phyloP scores from a whole-genome alignment of 2,888 invertebrate species.

The Blomia tropicalis region DNA sequence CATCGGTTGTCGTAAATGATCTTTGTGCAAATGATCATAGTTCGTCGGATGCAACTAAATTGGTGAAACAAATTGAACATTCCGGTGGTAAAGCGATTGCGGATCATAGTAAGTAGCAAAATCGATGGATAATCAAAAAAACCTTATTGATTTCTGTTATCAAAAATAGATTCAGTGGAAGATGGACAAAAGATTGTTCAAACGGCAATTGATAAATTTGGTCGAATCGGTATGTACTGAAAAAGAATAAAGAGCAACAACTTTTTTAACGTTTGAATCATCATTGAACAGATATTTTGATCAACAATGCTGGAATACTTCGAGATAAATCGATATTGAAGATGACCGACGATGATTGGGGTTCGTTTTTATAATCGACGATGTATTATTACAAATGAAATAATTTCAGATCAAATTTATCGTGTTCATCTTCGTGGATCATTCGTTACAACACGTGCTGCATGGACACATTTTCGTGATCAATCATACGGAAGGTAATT shows the following conservation, averaged over 20 bases:
- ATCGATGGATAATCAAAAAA: background rate
- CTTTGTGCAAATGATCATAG: slow-evolving; percentile 72
- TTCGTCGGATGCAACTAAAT: slow-evolving; percentile 65
- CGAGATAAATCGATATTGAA: slow-evolving; percentile 79
- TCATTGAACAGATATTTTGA: slow-evolving; percentile 54
- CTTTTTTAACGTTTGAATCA: background rate
- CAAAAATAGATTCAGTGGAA: slow-evolving; percentile 63
- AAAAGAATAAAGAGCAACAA: background rate
- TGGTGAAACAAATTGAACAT: slow-evolving; percentile 68
- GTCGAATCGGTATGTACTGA: slow-evolving; percentile 44
- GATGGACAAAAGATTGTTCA: slow-evolving; percentile 90
- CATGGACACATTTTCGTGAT: slow-evolving; percentile 82
- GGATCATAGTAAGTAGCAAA: slow-evolving; percentile 37
- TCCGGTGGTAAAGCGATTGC: slow-evolving; percentile 73
- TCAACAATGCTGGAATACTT: slow-evolving; percentile 96
- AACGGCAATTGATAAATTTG: slow-evolving; percentile 85
- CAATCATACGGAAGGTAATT: slow-evolving; percentile 61
- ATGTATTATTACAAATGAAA: background rate
- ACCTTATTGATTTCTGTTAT: background rate
- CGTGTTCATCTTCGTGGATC: slow-evolving; percentile 85
- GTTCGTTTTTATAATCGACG: slow-evolving; percentile 36
- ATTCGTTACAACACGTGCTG: slow-evolving; percentile 79
- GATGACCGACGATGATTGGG: slow-evolving; percentile 69
- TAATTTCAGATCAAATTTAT: slow-evolving; percentile 58
- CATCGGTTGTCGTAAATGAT: slow-evolving; percentile 93